Evolutionary conservation across 2,888 invertebrate species (phyloP).

Genomic region (Eurois occulta): DNA sequence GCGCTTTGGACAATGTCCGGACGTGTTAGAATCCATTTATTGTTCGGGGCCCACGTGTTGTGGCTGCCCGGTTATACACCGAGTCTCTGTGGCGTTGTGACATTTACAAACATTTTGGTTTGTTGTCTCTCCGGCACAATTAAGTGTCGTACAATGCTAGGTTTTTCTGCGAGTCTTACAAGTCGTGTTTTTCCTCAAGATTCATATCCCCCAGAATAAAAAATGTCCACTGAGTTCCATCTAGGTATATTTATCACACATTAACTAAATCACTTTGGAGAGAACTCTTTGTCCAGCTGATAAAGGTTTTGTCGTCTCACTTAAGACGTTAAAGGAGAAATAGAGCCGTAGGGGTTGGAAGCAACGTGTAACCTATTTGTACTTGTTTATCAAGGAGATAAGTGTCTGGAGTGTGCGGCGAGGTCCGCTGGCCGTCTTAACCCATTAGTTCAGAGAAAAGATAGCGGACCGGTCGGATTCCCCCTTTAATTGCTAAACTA

Average conservation of each 20-base stretch:
- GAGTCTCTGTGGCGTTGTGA: slow-evolving; percentile 77
- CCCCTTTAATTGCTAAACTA: slow-evolving; percentile 86
- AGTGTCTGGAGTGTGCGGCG: slow-evolving; percentile 81
- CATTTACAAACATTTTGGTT: slow-evolving; percentile 80
- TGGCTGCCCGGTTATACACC: slow-evolving; percentile 76
- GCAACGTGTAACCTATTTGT: slow-evolving; percentile 87
- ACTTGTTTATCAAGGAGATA: slow-evolving; percentile 88
- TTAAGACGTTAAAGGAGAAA: slow-evolving; percentile 85
- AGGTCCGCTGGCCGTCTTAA: slow-evolving; percentile 79
- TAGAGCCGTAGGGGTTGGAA: slow-evolving; percentile 82
- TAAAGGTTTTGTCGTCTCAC: slow-evolving; percentile 82
- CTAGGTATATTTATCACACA: slow-evolving; percentile 70
- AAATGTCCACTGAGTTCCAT: slow-evolving; percentile 5
- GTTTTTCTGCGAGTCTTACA: slow-evolving; percentile 1
- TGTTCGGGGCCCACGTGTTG: slow-evolving; percentile 81
- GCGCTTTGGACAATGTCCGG: slow-evolving; percentile 82
- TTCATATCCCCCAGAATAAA: not conserved
- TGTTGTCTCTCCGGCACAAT: slow-evolving; percentile 62
- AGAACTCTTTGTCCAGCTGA: slow-evolving; percentile 79
- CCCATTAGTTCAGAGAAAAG: slow-evolving; percentile 85
- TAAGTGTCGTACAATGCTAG: slow-evolving; percentile 12
- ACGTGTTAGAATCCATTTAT: slow-evolving; percentile 87
- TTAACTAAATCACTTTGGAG: slow-evolving; percentile 81
- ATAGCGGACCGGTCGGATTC: slow-evolving; percentile 81
- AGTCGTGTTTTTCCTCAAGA: not conserved